Percentiles rank a stretch among this genome's conserved stretches.
phyloP scores from a whole-genome alignment of 2,888 invertebrate genomes.

The Rhabditophanes sp. region DNA sequence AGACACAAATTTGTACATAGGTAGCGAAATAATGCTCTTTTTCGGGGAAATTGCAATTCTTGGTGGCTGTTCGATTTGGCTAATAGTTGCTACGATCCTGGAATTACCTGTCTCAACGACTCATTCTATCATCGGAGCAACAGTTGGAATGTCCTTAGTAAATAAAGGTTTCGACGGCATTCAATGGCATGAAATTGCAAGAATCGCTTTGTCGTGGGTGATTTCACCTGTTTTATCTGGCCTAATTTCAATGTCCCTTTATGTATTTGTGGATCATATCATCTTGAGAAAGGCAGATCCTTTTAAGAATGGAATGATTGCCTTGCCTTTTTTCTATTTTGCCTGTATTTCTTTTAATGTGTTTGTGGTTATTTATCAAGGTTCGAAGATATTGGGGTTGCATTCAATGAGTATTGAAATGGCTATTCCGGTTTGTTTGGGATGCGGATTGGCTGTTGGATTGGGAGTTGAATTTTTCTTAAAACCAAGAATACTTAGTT shows the following conservation, averaged over 20 bases:
- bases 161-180: conserved; percentile 69
- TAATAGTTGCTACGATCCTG: conserved; percentile 76
- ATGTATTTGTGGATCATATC: conserved; percentile 44
- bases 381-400: conserved; percentile 54
- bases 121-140: conserved; percentile 92
- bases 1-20: conserved; percentile 6
- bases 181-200: conserved; percentile 64
- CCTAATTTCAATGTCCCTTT: conserved; percentile 57
- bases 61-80: conserved; percentile 64
- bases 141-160: conserved; percentile 84
- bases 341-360: conserved; percentile 76
- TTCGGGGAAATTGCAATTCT: conserved; percentile 12
- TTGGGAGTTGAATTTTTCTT: no score
- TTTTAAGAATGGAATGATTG: conserved; percentile 55
- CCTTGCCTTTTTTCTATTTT: conserved; percentile 81
- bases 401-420: conserved; percentile 52
- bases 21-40: conserved; percentile 7
- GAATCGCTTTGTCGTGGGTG: conserved; percentile 75
- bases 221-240: conserved; percentile 84
- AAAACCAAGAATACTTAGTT: no score
- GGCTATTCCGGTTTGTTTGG: conserved; percentile 14
- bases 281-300: conserved; percentile 50
- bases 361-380: conserved; percentile 79
- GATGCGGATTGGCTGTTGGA: no score
- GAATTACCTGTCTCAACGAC: conserved; percentile 92